Conservation (phyloP, 2,888 invertebrate genomes). For the Trilocha varians region DNA sequence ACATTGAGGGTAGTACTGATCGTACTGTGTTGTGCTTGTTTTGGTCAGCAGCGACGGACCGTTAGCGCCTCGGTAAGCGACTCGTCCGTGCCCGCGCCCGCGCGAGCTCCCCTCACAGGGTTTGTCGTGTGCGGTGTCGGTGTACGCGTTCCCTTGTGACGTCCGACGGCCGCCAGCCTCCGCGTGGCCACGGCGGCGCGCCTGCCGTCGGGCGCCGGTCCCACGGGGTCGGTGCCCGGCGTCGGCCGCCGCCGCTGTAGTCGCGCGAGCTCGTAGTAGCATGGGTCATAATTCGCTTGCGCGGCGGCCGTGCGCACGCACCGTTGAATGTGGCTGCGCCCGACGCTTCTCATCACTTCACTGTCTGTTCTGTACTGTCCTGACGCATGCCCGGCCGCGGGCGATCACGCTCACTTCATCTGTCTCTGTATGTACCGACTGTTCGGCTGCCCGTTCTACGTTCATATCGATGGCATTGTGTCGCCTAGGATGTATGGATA, state of each 20-base stretch:
- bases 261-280: conserved; percentile 55
- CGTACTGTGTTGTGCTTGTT: conserved; percentile 69
- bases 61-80: conserved; percentile 71
- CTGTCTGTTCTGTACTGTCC: conserved; percentile 71
- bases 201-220: conserved; percentile 14
- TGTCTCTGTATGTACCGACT: conserved; percentile 66
- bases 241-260: conserved; percentile 9
- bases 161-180: conserved; percentile 59
- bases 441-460: conserved; percentile 60
- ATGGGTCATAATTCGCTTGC: conserved; percentile 72
- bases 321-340: conserved; percentile 73
- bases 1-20: conserved; percentile 66
- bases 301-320: conserved; percentile 70
- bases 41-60: conserved; percentile 73
- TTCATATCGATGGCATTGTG: conserved; percentile 65
- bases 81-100: conserved; percentile 51
- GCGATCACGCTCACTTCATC: conserved; percentile 72
- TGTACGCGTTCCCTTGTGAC: conserved; percentile 65
- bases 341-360: conserved; percentile 72
- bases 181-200: conserved; percentile 14
- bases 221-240: conserved; percentile 7
- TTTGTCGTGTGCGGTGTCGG: conserved; percentile 54
- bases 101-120: conserved; percentile 43
- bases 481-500: conserved; percentile 59
- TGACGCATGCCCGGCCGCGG: conserved; percentile 71